Percentiles rank a stretch among this genome's conserved stretches.
Conservation (phyloP, 1,140 invertebrate species). For the Dermatophagoides farinae region DNA sequence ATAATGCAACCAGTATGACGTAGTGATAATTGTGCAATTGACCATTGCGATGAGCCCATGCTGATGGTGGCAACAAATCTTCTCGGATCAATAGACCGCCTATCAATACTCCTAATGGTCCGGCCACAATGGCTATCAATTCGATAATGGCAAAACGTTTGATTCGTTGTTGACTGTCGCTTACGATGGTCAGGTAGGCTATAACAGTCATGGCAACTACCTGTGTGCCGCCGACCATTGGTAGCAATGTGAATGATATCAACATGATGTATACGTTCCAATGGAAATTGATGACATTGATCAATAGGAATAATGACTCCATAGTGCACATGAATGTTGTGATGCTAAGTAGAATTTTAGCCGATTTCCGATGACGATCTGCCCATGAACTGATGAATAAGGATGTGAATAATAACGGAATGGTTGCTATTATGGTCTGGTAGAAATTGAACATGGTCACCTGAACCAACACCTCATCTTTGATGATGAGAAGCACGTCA, state of each 20-base stretch:
- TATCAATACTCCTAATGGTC: not conserved
- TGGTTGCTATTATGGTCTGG: not conserved
- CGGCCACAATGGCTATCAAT: not conserved
- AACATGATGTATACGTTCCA: conserved; percentile 1
- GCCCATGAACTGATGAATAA: conserved; percentile 4
- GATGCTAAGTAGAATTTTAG: not conserved
- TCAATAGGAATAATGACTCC: not conserved
- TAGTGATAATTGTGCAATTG: conserved; percentile 7
- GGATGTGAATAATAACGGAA: conserved; percentile 1
- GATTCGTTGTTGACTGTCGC: not conserved
- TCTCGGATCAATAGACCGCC: not conserved
- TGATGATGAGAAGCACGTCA: not conserved
- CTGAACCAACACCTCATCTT: conserved; percentile 1
- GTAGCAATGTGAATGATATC: not conserved
- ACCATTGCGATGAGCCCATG: not conserved
- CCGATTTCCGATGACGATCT: not conserved
- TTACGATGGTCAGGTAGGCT: not conserved
- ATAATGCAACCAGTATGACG: not conserved
- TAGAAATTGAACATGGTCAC: conserved; percentile 3
- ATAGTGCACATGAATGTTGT: not conserved
- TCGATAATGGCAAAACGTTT: conserved; percentile 3
- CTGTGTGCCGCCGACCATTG: not conserved
- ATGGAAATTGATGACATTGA: not conserved
- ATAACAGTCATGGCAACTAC: not conserved
- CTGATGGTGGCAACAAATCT: not conserved